These are phyloP conservation scores for Cylas formicarius DNA, from an alignment of 1,140 invertebrate genomes.

Conservation along the genomic window DNA sequence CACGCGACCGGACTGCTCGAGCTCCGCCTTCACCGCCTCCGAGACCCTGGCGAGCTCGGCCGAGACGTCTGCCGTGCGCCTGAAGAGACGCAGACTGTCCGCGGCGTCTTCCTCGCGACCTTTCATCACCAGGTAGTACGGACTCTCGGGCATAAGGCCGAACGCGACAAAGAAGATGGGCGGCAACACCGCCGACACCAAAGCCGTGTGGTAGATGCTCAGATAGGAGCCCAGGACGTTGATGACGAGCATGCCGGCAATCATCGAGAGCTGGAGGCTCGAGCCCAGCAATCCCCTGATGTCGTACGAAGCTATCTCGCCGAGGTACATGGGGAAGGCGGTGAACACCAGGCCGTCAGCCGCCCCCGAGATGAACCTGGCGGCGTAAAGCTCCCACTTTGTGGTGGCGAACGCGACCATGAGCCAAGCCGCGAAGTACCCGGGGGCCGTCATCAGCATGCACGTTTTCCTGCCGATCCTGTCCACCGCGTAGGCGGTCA, in stretches of 20 bases:
- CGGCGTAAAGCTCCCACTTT: conserved; percentile 48
- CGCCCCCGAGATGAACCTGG: conserved; percentile 50
- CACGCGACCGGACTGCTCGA: conserved; percentile 11
- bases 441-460: conserved; percentile 52
- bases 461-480: conserved; percentile 60
- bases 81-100: conserved; percentile 53
- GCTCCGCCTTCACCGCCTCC: conserved; percentile 31
- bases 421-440: conserved; percentile 58
- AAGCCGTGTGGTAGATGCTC: conserved; percentile 50
- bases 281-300: conserved; percentile 51
- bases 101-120: conserved; percentile 53
- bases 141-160: conserved; percentile 69
- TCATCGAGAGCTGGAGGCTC: conserved; percentile 26
- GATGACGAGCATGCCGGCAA: conserved; percentile 59
- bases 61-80: conserved; percentile 51
- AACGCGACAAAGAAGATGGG: conserved; percentile 57
- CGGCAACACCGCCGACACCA: conserved; percentile 51
- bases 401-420: conserved; percentile 51
- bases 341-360: conserved; percentile 60
- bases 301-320: conserved; percentile 58
- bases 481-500: conserved; percentile 39
- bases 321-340: conserved; percentile 56
- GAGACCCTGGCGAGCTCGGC: conserved; percentile 56
- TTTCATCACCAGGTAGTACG: conserved; percentile 59
- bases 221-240: conserved; percentile 59